phyloP scores from a whole-genome alignment of 2,113 vertebrate genomes.

The Salminus brasiliensis region DNA sequence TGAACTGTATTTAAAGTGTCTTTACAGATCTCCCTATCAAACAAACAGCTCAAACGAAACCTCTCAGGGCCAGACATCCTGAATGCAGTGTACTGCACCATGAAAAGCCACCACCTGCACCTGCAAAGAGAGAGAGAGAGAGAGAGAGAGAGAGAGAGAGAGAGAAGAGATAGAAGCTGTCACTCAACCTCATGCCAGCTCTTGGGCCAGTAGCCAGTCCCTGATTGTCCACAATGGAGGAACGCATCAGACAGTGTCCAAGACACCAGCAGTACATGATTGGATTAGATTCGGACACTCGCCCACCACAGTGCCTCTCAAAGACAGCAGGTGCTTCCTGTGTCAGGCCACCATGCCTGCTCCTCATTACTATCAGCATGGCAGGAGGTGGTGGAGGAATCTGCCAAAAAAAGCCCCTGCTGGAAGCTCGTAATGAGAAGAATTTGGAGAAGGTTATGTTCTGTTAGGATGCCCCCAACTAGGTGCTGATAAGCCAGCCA shows the following conservation, averaged over 20 bases:
- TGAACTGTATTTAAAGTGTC: too few species aligned
- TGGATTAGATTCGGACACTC: not conserved
- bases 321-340: constrained; percentile 5
- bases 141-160: too few species aligned
- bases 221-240: not conserved
- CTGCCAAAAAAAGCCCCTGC: too few species aligned
- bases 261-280: not conserved
- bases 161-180: too few species aligned
- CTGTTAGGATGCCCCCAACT: not conserved
- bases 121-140: not conserved
- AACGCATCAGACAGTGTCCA: not conserved
- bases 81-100: not conserved
- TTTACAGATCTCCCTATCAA: not conserved
- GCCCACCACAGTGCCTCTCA: not conserved
- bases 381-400: not conserved
- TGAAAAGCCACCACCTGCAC: not conserved
- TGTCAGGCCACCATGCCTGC: not conserved
- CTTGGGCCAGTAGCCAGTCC: not conserved
- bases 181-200: too few species aligned
- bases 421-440: not conserved
- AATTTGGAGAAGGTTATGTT: not conserved
- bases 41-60: not conserved
- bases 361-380: not conserved
- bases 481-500: not conserved
- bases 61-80: not conserved